These are phyloP conservation scores for Charina bottae DNA, from an alignment of 2,113 vertebrate species.

Conservation along the genomic window DNA sequence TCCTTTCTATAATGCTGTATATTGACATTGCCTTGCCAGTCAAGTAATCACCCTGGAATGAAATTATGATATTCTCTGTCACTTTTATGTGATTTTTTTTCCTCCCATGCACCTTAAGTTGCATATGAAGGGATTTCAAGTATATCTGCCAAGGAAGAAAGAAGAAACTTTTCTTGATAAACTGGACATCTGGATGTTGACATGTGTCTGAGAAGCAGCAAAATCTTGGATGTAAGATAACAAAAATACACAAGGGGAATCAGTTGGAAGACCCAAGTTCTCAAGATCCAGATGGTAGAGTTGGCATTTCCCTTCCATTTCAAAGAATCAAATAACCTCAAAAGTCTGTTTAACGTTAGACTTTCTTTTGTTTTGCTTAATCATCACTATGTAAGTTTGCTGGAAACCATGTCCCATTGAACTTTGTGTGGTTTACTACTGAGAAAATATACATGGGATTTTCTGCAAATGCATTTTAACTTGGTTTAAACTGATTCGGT, in stretches of 20 bases:
- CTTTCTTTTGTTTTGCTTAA: background rate
- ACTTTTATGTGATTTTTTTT: background rate
- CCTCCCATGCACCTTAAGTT: background rate
- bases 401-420: background rate
- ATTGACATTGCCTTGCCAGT: background rate
- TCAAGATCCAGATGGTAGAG: constrained; percentile 4
- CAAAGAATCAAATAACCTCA: background rate
- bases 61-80: background rate
- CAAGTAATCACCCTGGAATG: background rate
- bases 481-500: background rate
- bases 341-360: background rate
- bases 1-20: background rate
- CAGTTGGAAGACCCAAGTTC: background rate
- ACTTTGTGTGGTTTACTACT: background rate
- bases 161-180: background rate
- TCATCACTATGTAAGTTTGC: background rate
- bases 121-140: constrained; percentile 3
- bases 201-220: constrained; percentile 19
- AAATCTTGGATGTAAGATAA: background rate
- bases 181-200: constrained; percentile 28
- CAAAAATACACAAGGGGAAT: constrained; percentile 14
- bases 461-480: background rate
- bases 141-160: background rate
- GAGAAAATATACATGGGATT: background rate
- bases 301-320: constrained; percentile 5